phyloP scores from a whole-genome alignment of 2,113 vertebrate species.

The Vidua chalybeata region DNA sequence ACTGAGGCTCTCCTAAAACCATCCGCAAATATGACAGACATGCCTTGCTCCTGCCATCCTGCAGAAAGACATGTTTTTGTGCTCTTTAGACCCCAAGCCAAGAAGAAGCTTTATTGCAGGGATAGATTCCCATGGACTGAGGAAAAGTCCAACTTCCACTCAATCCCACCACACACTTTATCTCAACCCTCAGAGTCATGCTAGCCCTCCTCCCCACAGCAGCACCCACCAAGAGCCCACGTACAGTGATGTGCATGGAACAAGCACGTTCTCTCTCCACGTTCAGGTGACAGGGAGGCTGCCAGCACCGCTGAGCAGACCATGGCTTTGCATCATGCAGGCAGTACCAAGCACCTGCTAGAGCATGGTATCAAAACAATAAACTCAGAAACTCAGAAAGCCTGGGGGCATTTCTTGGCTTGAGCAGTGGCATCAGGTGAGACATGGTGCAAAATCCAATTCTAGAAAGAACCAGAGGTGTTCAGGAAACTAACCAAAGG shows the following conservation, averaged over 20 bases:
- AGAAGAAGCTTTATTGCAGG: background rate
- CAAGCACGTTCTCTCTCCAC: rapidly evolving
- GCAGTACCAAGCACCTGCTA: background rate
- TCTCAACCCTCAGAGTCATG: background rate
- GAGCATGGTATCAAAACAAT: background rate
- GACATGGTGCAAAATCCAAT: background rate
- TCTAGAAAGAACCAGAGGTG: background rate
- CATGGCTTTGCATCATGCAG: background rate
- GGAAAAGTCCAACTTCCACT: background rate
- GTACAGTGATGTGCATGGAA: rapidly evolving
- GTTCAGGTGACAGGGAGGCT: rapidly evolving
- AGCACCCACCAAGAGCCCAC: background rate
- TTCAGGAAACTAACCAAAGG: background rate
- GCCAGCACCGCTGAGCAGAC: background rate
- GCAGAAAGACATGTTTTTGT: background rate
- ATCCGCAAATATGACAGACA: background rate
- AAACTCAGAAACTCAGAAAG: background rate
- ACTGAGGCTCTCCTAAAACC: background rate
- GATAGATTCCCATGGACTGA: background rate
- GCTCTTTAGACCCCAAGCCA: background rate
- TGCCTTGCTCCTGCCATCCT: background rate
- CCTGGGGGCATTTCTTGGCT: background rate
- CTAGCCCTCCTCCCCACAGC: background rate
- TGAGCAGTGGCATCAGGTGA: background rate
- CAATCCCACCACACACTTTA: background rate